Percentiles rank a stretch among this genome's conserved stretches.
Conservation (phyloP, 2,888 invertebrate species). For the Netelia virgata region DNA sequence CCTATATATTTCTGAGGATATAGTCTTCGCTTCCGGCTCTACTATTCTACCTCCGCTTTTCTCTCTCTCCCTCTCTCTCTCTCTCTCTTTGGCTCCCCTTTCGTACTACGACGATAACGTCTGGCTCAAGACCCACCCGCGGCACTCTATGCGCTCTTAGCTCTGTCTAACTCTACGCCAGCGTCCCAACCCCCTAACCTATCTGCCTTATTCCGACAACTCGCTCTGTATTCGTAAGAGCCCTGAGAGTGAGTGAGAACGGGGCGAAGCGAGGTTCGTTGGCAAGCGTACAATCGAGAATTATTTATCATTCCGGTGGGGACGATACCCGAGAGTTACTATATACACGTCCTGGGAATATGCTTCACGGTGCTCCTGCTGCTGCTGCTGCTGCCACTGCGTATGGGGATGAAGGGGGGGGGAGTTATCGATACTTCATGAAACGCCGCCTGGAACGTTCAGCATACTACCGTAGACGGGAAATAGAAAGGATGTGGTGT, state of each 20-base stretch:
- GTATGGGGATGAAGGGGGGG: neutral
- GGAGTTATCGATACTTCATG: conserved; percentile 46
- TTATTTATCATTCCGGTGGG: conserved; percentile 71
- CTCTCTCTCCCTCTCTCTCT: conserved; percentile 21
- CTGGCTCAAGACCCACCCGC: conserved; percentile 61
- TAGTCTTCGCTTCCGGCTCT: conserved; percentile 62
- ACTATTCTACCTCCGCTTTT: conserved; percentile 50
- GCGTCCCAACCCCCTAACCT: conserved; percentile 7
- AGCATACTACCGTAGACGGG: conserved; percentile 29
- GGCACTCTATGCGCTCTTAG: conserved; percentile 52
- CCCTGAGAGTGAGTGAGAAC: conserved; percentile 47
- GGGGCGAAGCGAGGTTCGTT: conserved; percentile 61
- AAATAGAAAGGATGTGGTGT: conserved; percentile 38
- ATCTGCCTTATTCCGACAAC: conserved; percentile 29
- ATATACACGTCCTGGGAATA: conserved; percentile 67
- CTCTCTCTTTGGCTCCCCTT: conserved; percentile 22
- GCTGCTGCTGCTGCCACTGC: conserved; percentile 26
- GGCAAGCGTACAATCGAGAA: conserved; percentile 70
- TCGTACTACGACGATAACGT: conserved; percentile 63
- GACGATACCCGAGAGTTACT: conserved; percentile 67
- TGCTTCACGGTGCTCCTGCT: conserved; percentile 57
- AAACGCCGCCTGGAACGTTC: conserved; percentile 23
- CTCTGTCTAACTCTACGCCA: conserved; percentile 55
- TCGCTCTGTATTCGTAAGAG: conserved; percentile 25
- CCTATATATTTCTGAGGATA: conserved; percentile 16